These are phyloP conservation scores for Sardina pilchardus DNA, from an alignment of 2,113 vertebrate genomes.

Conservation along the genomic window DNA sequence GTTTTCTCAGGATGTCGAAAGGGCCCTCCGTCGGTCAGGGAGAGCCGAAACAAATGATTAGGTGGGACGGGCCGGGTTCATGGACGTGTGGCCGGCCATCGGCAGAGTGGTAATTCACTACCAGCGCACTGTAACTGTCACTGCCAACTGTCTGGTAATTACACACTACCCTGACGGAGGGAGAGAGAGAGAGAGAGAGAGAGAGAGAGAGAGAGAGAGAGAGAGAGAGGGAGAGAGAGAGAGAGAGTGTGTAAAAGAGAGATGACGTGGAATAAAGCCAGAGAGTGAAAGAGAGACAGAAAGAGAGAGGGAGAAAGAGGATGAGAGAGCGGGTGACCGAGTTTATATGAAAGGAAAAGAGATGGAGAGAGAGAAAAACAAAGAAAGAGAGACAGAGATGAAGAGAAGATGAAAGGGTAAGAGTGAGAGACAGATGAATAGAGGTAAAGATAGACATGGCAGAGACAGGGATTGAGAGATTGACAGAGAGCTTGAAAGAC, in stretches of 20 bases:
- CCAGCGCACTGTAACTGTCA: not conserved
- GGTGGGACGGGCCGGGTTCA: not conserved
- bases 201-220: not conserved
- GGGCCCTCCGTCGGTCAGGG: not conserved
- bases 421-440: not conserved
- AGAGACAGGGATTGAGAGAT: not conserved
- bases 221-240: not conserved
- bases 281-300: not conserved
- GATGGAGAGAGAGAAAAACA: not conserved
- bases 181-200: not conserved
- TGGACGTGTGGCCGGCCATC: not conserved
- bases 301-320: not conserved
- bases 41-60: not conserved
- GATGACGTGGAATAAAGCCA: not conserved
- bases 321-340: not conserved
- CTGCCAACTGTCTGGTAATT: constrained; percentile 3
- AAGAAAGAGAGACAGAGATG: not conserved
- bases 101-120: not conserved
- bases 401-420: not conserved
- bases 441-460: not conserved
- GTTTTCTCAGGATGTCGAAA: not conserved
- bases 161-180: not conserved
- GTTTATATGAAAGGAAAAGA: not conserved
- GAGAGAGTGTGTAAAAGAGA: not conserved
- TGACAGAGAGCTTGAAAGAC: not conserved